Evolutionary conservation across 2,797 vertebrate species (phyloP).

Genomic region (Moxostoma hubbsi): DNA sequence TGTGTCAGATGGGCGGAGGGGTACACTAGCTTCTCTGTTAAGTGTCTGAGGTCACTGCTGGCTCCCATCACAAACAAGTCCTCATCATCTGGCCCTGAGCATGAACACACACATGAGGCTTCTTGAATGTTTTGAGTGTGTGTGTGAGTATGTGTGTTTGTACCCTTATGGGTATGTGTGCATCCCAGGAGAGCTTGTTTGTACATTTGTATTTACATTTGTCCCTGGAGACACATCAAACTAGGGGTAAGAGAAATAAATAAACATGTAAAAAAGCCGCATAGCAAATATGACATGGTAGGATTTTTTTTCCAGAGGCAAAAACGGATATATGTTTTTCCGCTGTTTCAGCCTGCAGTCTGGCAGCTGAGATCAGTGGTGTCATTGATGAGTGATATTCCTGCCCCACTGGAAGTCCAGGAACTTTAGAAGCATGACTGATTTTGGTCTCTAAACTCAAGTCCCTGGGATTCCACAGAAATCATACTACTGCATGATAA

Average conservation of each 20-base stretch:
- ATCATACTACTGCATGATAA: not conserved
- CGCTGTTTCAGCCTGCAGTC: not conserved
- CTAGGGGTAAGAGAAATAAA: constrained; percentile 14
- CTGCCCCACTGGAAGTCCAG: not conserved
- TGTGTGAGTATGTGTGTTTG: constrained; percentile 6
- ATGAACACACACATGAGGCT: constrained; percentile 28
- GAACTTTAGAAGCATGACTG: not conserved
- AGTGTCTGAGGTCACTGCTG: constrained; percentile 50
- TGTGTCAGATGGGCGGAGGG: constrained; percentile 39
- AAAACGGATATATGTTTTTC: constrained; percentile 25
- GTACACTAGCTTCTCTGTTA: constrained; percentile 52
- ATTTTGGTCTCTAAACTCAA: constrained; percentile 7
- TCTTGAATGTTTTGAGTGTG: constrained; percentile 25
- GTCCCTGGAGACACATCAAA: constrained; percentile 27
- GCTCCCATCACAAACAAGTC: constrained; percentile 39
- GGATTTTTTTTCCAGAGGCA: not conserved
- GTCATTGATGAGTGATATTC: constrained; percentile 10
- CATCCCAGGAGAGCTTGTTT: constrained; percentile 38
- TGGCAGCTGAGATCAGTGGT: constrained; percentile 20
- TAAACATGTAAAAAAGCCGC: constrained; percentile 45
- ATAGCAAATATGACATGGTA: constrained; percentile 18
- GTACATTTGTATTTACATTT: constrained; percentile 30
- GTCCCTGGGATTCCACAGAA: not conserved
- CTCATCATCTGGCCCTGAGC: constrained; percentile 43
- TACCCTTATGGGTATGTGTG: constrained; percentile 13